Conservation (phyloP, 2,797 vertebrate species). For the Atherinosoma microstoma region DNA sequence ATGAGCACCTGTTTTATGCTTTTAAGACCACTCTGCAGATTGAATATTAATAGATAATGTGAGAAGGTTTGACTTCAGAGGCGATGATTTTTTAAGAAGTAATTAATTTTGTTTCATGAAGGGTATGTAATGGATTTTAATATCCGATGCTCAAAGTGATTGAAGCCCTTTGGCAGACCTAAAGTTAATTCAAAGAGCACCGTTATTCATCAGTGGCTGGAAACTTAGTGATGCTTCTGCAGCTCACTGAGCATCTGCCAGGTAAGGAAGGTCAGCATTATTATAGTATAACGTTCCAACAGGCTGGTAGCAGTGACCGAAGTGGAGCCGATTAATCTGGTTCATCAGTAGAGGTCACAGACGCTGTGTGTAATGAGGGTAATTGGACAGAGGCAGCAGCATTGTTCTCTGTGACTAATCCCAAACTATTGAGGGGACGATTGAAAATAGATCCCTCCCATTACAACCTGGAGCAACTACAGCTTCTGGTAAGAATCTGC, state of each 20-base stretch:
- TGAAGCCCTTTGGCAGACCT: constrained; percentile 35
- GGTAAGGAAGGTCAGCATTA: constrained; percentile 48
- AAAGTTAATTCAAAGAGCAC: constrained; percentile 43
- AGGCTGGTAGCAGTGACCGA: constrained; percentile 50
- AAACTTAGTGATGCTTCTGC: constrained; percentile 5
- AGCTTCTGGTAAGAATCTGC: constrained; percentile 64
- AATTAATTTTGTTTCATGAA: constrained; percentile 46
- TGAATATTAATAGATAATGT: constrained; percentile 21
- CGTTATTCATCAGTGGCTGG: not conserved
- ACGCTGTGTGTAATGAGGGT: constrained; percentile 54
- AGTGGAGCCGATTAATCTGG: constrained; percentile 56
- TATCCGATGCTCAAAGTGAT: constrained; percentile 39
- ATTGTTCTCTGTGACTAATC: constrained; percentile 68
- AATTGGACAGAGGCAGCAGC: constrained; percentile 54
- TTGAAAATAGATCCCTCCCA: constrained; percentile 71
- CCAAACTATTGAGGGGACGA: constrained; percentile 64
- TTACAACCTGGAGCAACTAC: constrained; percentile 54
- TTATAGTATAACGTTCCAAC: constrained; percentile 36
- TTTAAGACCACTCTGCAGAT: constrained; percentile 2
- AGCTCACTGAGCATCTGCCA: constrained; percentile 19
- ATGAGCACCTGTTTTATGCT: not conserved
- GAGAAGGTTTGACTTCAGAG: constrained; percentile 27
- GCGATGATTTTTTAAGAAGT: constrained; percentile 37
- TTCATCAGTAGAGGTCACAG: constrained; percentile 68
- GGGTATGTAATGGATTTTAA: constrained; percentile 35